Evolutionary conservation across 2,888 invertebrate genomes (phyloP).

Genomic region (Zygogramma bicolorata): DNA sequence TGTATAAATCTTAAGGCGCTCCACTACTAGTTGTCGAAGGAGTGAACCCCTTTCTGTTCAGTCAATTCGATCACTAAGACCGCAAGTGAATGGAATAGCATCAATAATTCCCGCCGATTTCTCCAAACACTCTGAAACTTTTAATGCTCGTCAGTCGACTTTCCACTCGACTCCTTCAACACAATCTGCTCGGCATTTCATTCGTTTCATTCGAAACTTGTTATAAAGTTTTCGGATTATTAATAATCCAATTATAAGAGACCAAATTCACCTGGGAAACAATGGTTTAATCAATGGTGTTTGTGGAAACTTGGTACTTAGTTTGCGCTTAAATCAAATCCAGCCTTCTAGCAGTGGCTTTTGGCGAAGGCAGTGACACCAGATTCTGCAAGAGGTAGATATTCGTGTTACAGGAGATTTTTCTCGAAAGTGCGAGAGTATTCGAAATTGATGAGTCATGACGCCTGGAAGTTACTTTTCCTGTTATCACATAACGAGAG

Average conservation of each 20-base stretch:
- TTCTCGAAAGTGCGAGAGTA: too few relatives aligned
- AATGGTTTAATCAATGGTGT: constrained; percentile 18
- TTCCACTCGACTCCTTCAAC: background rate
- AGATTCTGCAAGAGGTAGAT: too few relatives aligned
- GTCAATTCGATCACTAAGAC: background rate
- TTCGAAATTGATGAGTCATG: too few relatives aligned
- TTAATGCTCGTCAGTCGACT: background rate
- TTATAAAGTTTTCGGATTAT: constrained; percentile 11
- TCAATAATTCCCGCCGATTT: background rate
- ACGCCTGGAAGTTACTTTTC: too few relatives aligned
- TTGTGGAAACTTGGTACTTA: constrained; percentile 1
- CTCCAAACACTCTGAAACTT: background rate
- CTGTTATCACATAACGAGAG: too few relatives aligned
- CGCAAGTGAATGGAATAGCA: background rate
- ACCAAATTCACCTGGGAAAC: constrained; percentile 25
- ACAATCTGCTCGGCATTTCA: constrained; percentile 1
- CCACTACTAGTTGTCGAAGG: too few relatives aligned
- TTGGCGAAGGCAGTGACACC: too few relatives aligned
- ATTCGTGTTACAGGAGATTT: too few relatives aligned
- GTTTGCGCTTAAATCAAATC: background rate
- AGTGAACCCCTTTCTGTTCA: too few relatives aligned
- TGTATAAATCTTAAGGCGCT: too few relatives aligned
- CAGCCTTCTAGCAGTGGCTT: background rate
- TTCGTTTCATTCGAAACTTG: constrained; percentile 10
- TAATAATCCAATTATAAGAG: constrained; percentile 12